Base-by-base conservation (phyloP, 1,140 invertebrate genomes). In the Drosophila micromelanica region DNA sequence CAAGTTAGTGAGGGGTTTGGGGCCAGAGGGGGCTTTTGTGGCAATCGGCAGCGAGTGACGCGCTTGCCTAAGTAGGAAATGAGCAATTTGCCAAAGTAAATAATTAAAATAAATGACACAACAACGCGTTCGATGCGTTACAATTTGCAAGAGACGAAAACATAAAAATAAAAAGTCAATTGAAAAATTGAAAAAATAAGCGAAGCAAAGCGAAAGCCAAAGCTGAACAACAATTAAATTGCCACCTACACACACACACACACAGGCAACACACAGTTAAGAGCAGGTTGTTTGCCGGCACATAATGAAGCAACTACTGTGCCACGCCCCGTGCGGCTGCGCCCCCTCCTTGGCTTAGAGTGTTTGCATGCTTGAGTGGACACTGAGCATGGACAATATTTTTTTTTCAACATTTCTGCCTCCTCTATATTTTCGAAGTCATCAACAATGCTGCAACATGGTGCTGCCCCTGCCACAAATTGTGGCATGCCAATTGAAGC, bases 51-150 rank as follows among this genome's bases (percentile, higher is more conserved):
- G n/a, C n/a, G 30, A 32, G 55, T 68, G 42, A 30, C 43, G 27
- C 49, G 43, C 51, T 27, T 46, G 38, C 35, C 48, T 75, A 87
- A 80, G 67, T 72, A 89, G 84, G 84, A 89, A 89, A 73, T 89
- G 60, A 82, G 56, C 84, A 89, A 89, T 89, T 84, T 84, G 84
- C 63, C 84, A 84, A 89, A 84, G 84, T 84, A 89, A 89, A 89
- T 77, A 89, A 89, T 89, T 89, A 89, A 89, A 89, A 84, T 84
- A 76, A 87, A 72, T 72, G 69, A 72, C 68, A 71, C 45, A 56
- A 46, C 45, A 60, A 72, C 37, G 46, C 37, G 55, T 30, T 62
- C 48, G 45, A 20, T 71, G 40, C 35, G 54, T 67, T 59, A 67
- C 63, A 64, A 59, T 78, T 76, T 60, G 52, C 52, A 69, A 56